Percentiles rank a stretch among this genome's conserved stretches.
Evolutionary conservation across 2,113 vertebrate species (phyloP).

Genomic region (Sinosuthora webbiana): DNA sequence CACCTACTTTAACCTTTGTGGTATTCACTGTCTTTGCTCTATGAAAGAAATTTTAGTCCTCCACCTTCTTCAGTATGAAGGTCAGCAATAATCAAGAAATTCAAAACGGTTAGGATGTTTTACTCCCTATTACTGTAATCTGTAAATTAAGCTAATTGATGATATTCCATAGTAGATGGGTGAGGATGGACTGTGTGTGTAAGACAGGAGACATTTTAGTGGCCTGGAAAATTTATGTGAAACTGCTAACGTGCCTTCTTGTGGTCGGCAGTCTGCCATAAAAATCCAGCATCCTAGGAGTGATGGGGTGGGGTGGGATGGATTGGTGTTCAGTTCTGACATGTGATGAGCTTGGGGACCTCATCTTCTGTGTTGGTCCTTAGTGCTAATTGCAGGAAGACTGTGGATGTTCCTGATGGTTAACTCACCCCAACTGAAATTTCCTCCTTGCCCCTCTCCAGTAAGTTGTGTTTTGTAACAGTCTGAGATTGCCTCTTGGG

Average conservation of each 20-base stretch:
- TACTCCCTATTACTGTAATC: background rate
- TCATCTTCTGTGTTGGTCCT: background rate
- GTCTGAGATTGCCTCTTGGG: background rate
- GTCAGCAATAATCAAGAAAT: background rate
- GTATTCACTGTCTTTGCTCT: background rate
- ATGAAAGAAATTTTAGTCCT: background rate
- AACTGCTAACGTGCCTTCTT: background rate
- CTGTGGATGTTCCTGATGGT: background rate
- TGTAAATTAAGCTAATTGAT: background rate
- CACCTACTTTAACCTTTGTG: background rate
- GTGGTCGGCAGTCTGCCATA: background rate
- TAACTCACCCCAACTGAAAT: background rate
- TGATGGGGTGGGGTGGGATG: background rate
- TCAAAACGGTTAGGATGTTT: background rate
- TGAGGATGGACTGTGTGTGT: background rate
- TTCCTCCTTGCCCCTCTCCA: background rate
- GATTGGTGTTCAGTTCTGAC: background rate
- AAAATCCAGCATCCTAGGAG: background rate
- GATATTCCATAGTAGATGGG: background rate
- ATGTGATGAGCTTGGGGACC: background rate
- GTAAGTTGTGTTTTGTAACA: background rate
- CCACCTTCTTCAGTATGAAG: background rate
- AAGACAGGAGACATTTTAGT: background rate
- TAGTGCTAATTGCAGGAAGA: background rate
- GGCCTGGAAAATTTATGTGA: background rate